phyloP scores from a whole-genome alignment of 2,113 vertebrate species.

The Aviceda subcristata region DNA sequence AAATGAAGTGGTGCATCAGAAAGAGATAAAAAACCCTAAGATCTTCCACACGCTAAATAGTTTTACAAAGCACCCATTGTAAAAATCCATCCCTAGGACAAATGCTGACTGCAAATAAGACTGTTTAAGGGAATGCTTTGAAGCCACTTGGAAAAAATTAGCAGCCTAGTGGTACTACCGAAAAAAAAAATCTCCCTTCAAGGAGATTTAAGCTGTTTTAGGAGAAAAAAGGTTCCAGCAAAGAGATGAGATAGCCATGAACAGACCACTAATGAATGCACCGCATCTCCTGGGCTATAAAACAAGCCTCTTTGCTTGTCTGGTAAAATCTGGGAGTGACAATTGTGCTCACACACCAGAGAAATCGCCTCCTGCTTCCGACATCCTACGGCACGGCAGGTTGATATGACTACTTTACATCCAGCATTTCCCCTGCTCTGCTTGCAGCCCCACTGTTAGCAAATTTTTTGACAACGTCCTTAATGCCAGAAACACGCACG shows the following conservation, averaged over 20 bases:
- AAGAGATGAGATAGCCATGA: neutral
- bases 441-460: neutral
- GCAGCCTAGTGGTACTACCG: neutral
- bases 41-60: neutral
- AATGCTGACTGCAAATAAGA: slow-evolving; percentile 18
- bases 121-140: slow-evolving; percentile 8
- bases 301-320: neutral
- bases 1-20: slow-evolving; percentile 10
- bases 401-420: accelerated
- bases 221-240: neutral
- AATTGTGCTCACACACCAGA: neutral
- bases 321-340: neutral
- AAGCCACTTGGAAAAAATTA: slow-evolving; percentile 19
- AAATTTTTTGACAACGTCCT: neutral
- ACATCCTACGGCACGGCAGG: neutral
- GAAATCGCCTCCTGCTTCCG: neutral
- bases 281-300: neutral
- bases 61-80: slow-evolving; percentile 23
- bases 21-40: neutral
- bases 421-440: neutral
- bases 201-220: neutral
- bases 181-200: neutral
- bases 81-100: slow-evolving; percentile 16
- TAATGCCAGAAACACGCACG: neutral
- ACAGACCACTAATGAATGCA: neutral